These are phyloP conservation scores for Carettochelys insculpta DNA, from an alignment of 2,113 vertebrate genomes.

Conservation along the genomic window DNA sequence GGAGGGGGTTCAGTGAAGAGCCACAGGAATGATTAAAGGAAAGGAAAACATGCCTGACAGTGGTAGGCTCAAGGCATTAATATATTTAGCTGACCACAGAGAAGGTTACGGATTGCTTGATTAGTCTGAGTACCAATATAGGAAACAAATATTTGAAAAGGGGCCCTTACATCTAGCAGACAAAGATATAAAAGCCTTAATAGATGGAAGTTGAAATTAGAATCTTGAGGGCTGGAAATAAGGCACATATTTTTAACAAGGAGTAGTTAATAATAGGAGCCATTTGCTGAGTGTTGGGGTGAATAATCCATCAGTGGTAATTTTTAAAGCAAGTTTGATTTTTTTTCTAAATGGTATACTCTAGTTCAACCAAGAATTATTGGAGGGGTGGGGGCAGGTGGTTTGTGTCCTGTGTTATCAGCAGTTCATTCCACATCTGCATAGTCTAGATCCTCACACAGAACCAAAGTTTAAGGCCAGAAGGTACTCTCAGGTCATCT, in stretches of 20 bases:
- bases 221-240: not conserved
- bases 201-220: not conserved
- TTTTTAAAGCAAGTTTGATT: no score
- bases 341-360: no score
- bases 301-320: no score
- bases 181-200: not conserved
- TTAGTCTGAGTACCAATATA: not conserved
- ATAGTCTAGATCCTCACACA: conserved; percentile 49
- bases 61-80: not conserved
- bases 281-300: not conserved
- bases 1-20: not conserved
- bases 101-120: not conserved
- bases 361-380: not conserved
- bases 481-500: not conserved
- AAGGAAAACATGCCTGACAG: not conserved
- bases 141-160: not conserved
- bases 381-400: no score
- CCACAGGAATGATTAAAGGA: not conserved
- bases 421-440: conserved; percentile 47
- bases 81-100: not conserved
- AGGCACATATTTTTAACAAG: not conserved
- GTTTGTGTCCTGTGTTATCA: no score
- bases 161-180: not conserved
- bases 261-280: not conserved
- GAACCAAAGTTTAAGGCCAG: not conserved